Percentiles rank a stretch among this genome's conserved stretches.
phyloP scores from a whole-genome alignment of 1,140 invertebrate genomes.

The Penaeus chinensis region DNA sequence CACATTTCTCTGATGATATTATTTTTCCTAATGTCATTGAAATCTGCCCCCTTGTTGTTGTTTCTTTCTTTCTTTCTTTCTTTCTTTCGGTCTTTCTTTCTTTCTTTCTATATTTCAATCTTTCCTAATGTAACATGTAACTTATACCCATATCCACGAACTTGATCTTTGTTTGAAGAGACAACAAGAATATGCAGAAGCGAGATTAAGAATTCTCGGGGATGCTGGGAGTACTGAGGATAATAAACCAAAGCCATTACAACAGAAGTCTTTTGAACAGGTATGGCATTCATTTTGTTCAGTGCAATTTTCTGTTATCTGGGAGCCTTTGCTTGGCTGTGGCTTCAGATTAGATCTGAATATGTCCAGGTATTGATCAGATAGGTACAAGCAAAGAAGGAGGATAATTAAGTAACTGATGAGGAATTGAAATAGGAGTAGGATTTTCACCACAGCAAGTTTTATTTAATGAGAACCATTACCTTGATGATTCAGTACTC shows the following conservation, averaged over 20 bases:
- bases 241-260: conserved; percentile 45
- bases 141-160: too few species aligned
- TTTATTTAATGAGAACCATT: too few species aligned
- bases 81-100: neutral
- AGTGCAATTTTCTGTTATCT: neutral
- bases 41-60: neutral
- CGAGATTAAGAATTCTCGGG: conserved; percentile 12
- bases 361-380: too few species aligned
- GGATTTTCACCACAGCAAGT: too few species aligned
- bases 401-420: too few species aligned
- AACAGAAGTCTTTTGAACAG: conserved; percentile 54
- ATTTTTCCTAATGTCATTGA: neutral
- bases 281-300: neutral
- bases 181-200: conserved; percentile 22
- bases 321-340: too few species aligned
- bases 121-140: neutral
- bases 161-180: neutral
- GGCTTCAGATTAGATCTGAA: too few species aligned
- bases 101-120: neutral
- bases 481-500: too few species aligned
- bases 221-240: conserved; percentile 31
- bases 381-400: too few species aligned
- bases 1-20: neutral
- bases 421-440: too few species aligned
- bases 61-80: neutral